Conservation (phyloP, 2,113 vertebrate species). For the Chionis minor region DNA sequence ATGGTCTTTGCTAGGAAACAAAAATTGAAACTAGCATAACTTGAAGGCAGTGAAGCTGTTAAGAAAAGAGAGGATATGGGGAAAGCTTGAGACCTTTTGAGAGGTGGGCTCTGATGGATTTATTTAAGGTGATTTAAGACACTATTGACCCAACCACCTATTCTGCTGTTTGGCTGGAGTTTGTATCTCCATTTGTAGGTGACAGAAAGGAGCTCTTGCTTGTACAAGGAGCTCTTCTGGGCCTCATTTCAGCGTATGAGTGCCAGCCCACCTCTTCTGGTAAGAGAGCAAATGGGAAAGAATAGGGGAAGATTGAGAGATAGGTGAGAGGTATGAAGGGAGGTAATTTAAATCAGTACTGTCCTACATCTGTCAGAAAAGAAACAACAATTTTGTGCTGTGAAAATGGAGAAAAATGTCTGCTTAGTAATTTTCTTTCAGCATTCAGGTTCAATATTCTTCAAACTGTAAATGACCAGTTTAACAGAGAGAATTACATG, state of each 20-base stretch:
- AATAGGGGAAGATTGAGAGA: neutral
- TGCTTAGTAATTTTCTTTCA: neutral
- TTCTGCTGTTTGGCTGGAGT: neutral
- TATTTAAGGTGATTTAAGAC: neutral
- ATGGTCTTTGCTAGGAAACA: neutral
- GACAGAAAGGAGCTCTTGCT: neutral
- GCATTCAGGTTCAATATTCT: neutral
- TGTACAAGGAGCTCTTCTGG: neutral
- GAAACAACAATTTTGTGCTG: neutral
- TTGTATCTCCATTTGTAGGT: neutral
- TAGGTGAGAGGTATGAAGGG: neutral
- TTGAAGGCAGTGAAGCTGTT: neutral
- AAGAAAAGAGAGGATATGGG: neutral
- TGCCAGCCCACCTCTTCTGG: neutral
- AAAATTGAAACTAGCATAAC: neutral
- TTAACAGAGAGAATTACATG: neutral
- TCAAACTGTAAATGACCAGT: neutral
- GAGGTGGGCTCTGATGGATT: neutral
- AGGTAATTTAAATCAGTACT: neutral
- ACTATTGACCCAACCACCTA: neutral
- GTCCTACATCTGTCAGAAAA: neutral
- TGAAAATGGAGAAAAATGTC: neutral
- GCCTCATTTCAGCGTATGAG: neutral
- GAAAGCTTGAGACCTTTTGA: neutral
- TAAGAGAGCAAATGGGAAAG: neutral